Percentiles rank a stretch among this genome's conserved stretches.
phyloP scores from a whole-genome alignment of 35 echinoderm and acorn worm genomes.

The Anneissia japonica region DNA sequence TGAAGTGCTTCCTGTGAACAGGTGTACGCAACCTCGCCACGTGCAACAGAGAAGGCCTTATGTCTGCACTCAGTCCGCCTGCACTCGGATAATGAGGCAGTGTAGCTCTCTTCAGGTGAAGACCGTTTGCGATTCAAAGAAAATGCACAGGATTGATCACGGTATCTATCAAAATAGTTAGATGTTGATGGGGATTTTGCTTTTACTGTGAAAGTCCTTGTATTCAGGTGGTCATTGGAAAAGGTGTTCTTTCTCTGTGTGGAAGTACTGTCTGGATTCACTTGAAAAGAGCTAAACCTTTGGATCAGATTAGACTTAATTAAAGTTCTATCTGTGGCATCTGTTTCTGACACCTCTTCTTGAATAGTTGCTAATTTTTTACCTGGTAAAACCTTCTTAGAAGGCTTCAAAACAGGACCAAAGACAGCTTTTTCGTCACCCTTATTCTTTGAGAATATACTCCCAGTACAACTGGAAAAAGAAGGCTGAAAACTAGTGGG shows the following conservation, averaged over 20 bases:
- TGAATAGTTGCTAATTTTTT: neutral
- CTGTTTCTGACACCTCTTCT: neutral
- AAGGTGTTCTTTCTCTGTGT: neutral
- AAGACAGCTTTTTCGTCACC: neutral
- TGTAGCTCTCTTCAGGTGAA: neutral
- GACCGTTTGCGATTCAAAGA: neutral
- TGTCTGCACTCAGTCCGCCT: neutral
- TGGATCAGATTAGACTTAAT: neutral
- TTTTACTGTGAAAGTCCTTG: neutral
- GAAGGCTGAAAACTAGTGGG: neutral
- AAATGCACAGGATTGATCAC: neutral
- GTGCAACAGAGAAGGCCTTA: neutral
- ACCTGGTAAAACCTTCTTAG: neutral
- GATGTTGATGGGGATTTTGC: neutral
- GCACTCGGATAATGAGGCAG: neutral
- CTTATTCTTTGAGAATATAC: neutral
- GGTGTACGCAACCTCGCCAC: constrained; percentile 42
- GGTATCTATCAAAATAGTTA: neutral
- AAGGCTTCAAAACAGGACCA: neutral
- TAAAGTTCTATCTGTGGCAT: neutral
- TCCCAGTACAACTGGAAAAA: neutral
- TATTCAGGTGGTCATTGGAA: neutral
- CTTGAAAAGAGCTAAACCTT: neutral
- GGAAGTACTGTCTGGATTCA: neutral
- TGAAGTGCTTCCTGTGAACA: constrained; percentile 88